Base-by-base conservation (phyloP, 2,888 invertebrate species). In the Laspeyria flexula region DNA sequence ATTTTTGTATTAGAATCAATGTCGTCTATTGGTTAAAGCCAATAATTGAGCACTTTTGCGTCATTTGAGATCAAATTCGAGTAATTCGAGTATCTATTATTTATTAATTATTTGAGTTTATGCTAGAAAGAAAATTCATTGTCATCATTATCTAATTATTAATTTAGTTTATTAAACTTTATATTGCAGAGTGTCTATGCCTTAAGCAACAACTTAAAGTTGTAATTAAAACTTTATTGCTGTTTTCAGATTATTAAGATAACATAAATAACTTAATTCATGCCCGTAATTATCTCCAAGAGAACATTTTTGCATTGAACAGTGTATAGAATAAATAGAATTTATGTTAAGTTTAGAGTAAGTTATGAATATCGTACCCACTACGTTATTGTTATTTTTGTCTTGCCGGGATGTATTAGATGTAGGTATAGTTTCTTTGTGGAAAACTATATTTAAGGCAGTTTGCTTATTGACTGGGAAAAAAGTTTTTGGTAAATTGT, bases 391-490 rank as follows among this genome's bases (percentile, higher is more conserved):
- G 25, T 59, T 47, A 43, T 48, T 58, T 65, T 34, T 47, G 45
- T 51, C 43, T 67, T 70, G 70, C 71, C 69, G 74, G 48, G 60
- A 67, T 75, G 56, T 55, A 60, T 49, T 55, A 43, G 30, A 70
- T 55, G 57, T 75, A 67, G 68, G 72, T 75, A 77, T 67, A 62
- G 74, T 76, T 77, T 75, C 68, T 68, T 59, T 47, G 41, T 56
- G 43, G 50, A 48, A 25, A 6, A 27, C 4, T 25, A 10, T n/a
- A 21, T 23, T 31, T 3, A 15, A 21, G 2, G 21, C 21, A 21
- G 5, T 3, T 5, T 21, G 3, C 21, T 21, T 21, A 5, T 21
- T 5, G 2, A 21, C n/a, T n/a, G 21, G 21, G 3, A 3, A 21
- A 21, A 3, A 5, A 21, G 5, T 21, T 21, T 21, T 21, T 21